Base-by-base conservation (phyloP, 2,888 invertebrate genomes). In the Priocnemis perturbator region DNA sequence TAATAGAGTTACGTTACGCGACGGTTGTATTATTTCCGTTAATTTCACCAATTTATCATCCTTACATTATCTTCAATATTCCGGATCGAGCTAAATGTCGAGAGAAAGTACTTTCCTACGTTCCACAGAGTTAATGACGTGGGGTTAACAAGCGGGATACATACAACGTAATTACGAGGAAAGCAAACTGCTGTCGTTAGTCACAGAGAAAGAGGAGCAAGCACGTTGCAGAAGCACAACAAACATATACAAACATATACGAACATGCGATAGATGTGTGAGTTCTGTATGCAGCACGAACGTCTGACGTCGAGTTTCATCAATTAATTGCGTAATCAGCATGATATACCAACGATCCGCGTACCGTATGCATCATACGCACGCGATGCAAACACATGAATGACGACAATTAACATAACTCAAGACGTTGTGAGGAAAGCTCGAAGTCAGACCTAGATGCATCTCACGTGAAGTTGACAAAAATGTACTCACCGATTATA, bases 401-500 rank as follows among this genome's bases (percentile, higher is more conserved):
- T 5, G 37, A 3, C 11, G 37, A 37, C 37, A 11, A 37, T 37
- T 37, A 37, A 37, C 37, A 11, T 11, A 11, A 37, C 37, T 37
- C 11, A 9, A 37, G 11, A 11, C 37, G 37, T 37, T 11, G 11
- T 11, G 7, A 37, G 37, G 37, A 37, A 37, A 19, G 11, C 52
- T 69, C 60, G 11, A 69, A 53, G 67, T 74, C 74, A 60, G 66
- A 64, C 59, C 56, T 23, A 57, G 48, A 65, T 67, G 68, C 59
- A 30, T 47, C 48, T 53, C n/a, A 44, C 71, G 66, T 71, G 69
- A 65, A 79, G 69, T 83, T 74, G 79, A 81, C 37, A 84, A 86
- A 85, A 84, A 82, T 85, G 80, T 88, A 88, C 87, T 88, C 87
- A 88, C 87, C 87, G 79, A 71, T 74, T 67, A 81, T 11, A 37